Conservation (phyloP, 2,113 vertebrate species). For the Pseudopodoces humilis region DNA sequence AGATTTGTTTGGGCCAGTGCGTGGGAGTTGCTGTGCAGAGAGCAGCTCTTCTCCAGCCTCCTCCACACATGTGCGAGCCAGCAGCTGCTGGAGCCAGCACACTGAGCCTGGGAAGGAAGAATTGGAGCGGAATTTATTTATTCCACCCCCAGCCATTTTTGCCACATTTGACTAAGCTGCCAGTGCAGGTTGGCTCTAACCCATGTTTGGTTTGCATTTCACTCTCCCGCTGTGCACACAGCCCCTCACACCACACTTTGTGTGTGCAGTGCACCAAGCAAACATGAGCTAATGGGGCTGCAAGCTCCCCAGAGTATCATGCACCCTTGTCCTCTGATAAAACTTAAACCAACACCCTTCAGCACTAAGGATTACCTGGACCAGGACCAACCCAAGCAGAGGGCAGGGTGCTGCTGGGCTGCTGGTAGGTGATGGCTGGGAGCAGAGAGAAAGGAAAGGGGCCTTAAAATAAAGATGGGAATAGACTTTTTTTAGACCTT, state of each 20-base stretch:
- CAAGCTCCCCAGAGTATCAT: neutral
- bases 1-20: neutral
- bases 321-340: neutral
- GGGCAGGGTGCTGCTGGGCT: neutral
- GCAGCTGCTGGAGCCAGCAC: neutral
- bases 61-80: neutral
- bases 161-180: neutral
- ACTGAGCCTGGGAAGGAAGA: neutral
- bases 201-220: neutral
- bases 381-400: neutral
- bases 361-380: neutral
- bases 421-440: neutral
- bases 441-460: neutral
- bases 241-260: neutral
- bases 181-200: neutral
- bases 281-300: constrained; percentile 22
- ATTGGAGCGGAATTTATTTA: neutral
- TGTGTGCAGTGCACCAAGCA: neutral
- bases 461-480: neutral
- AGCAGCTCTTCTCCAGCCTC: neutral
- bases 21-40: neutral
- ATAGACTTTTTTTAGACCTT: neutral
- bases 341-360: neutral
- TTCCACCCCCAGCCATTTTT: neutral
- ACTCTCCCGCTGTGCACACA: neutral